phyloP scores from a whole-genome alignment of 2,797 vertebrate genomes.

The Bovichtus diacanthus region DNA sequence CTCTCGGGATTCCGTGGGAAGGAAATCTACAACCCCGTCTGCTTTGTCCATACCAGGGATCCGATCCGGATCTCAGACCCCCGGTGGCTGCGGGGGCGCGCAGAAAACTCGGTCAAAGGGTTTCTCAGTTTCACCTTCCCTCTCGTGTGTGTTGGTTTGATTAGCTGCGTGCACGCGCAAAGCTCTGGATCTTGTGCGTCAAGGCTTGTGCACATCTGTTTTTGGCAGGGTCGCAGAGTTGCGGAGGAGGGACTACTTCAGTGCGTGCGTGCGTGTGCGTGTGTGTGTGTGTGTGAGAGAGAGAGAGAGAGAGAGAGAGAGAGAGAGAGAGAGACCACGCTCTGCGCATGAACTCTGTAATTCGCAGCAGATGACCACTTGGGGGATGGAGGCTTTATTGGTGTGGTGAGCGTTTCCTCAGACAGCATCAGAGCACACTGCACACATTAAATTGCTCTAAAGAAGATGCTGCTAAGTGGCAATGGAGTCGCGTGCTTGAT shows the following conservation, averaged over 20 bases:
- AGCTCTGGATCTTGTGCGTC: slow-evolving; percentile 43
- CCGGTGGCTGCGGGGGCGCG: slow-evolving; percentile 58
- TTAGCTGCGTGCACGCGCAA: slow-evolving; percentile 54
- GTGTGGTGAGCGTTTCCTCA: slow-evolving; percentile 74
- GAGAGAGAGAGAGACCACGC: slow-evolving; percentile 34
- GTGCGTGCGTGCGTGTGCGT: slow-evolving; percentile 1
- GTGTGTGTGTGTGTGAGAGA: slow-evolving; percentile 16
- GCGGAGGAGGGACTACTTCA: slow-evolving; percentile 65
- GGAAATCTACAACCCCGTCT: slow-evolving; percentile 86
- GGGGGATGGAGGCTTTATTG: slow-evolving; percentile 76
- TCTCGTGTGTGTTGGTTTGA: slow-evolving; percentile 30
- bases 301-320: slow-evolving; percentile 36
- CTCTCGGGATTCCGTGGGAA: slow-evolving; percentile 88
- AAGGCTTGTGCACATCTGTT: slow-evolving; percentile 78
- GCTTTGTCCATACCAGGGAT: slow-evolving; percentile 79
- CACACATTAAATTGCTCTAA: slow-evolving; percentile 36
- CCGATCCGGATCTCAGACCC: slow-evolving; percentile 79
- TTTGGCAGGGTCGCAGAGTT: slow-evolving; percentile 61
- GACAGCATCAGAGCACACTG: slow-evolving; percentile 53
- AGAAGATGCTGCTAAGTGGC: slow-evolving; percentile 36
- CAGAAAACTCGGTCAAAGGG: slow-evolving; percentile 74
- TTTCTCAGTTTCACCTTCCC: slow-evolving; percentile 41
- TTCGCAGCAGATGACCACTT: slow-evolving; percentile 86
- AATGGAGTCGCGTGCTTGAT: slow-evolving; percentile 39
- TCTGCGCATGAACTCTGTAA: slow-evolving; percentile 75